Evolutionary conservation across 2,888 invertebrate species (phyloP), one percentile per base, ranked within the genome.

Genomic region (Acanthococcus lagerstroemiae): DNA sequence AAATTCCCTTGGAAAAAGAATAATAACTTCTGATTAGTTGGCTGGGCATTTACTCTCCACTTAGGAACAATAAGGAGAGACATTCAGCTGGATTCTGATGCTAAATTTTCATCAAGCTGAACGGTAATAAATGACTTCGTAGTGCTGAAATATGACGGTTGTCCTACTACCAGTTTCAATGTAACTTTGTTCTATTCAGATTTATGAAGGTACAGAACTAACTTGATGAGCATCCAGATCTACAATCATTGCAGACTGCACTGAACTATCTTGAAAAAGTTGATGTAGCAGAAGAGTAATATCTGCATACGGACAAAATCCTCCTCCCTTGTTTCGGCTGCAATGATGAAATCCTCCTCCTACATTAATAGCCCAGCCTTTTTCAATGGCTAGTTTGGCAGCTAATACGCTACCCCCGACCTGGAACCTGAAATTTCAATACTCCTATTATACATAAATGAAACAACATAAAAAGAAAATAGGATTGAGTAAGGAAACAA

Each of bases 271-370:
- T 22, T 79, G 76, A 69, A 88, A 80, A 12, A 90, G 77, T 73
- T 84, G 85, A 67, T 81, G 79, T 52, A 93, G 81, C 9, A 90
- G 78, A 70, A 94, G 78, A 0, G 90, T 88, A 56, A 94, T 91
- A 74, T 92, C 92, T 0, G 93, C 93, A 74, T 93, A 94, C 0
- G 87, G 84, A 76, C 93, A 94, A 78, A 94, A 94, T 0, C 94
- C 93, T 0, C 87, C 90, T 2, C 92, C 93, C 66, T 78, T 78
- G 65, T 81, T 78, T 0, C 82, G 80, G 69, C 86, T 86, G 75
- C 92, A 92, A 75, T 94, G 93, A 76, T 94, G 93, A 77, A 94
- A 94, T 0, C 93, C 93, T 12, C 90, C 94, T 0, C 93, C 94
- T 24, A 94, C 81, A 75, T 94, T 94, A 68, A 94, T 88, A 0